These are phyloP conservation scores for Lasius platythorax DNA, from an alignment of 2,888 invertebrate genomes.

Conservation along the genomic window DNA sequence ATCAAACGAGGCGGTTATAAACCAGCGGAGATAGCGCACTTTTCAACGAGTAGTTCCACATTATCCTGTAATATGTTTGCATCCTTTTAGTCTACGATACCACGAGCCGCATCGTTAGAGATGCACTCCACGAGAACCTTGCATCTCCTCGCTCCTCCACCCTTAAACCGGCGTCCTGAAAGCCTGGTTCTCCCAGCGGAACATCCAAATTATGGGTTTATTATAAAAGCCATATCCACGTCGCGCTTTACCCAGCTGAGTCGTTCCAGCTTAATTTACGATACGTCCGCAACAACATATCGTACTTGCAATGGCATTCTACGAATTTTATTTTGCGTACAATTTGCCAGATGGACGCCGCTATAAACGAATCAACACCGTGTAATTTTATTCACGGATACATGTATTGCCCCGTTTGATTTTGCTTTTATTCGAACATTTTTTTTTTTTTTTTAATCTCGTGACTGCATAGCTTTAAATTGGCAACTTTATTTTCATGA, in stretches of 20 bases:
- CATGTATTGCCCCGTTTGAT: not conserved
- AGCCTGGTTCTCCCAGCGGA: conserved; percentile 66
- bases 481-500: not conserved
- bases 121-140: conserved; percentile 23
- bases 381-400: conserved; percentile 10
- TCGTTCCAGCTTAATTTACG: conserved; percentile 45
- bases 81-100: conserved; percentile 64
- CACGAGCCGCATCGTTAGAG: conserved; percentile 59
- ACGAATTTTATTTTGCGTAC: conserved; percentile 18
- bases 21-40: not conserved
- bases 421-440: not conserved
- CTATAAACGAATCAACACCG: conserved; percentile 42
- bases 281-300: conserved; percentile 54
- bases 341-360: conserved; percentile 26
- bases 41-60: conserved; percentile 56
- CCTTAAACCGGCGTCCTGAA: conserved; percentile 54
- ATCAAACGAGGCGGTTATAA: conserved; percentile 43
- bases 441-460: not conserved
- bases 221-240: conserved; percentile 74
- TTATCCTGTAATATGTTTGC: conserved; percentile 72
- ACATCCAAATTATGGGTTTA: conserved; percentile 75
- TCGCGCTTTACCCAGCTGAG: conserved; percentile 54
- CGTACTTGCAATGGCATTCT: conserved; percentile 14
- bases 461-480: not conserved
- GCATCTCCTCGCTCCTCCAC: conserved; percentile 33